Base-by-base conservation (phyloP, 2,888 invertebrate genomes). In the Acheta domesticus region DNA sequence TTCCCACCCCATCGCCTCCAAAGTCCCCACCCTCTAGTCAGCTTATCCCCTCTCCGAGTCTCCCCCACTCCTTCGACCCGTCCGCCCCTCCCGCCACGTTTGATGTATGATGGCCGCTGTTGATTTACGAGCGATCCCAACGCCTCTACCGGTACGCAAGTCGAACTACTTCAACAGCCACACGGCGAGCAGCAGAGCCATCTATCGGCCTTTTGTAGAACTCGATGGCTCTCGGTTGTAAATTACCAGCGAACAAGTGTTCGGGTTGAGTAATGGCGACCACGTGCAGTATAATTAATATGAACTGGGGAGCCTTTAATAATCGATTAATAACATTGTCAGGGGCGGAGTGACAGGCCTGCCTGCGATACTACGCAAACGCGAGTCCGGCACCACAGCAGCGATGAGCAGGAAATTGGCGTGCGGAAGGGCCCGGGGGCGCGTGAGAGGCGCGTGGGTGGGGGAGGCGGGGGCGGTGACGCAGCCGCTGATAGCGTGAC, bases 71-170 rank as follows among this genome's bases (percentile, higher is more conserved):
- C 62, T 14, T 74, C 20, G 74, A 12, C 36, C 5, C 12, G 73
- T 74, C 49, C 19, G 62, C 76, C 80, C 75, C 74, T 48, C 79
- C 79, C 49, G 77, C 19, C 21, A 62, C 49, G 74, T 78, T 79
- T 81, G 81, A 80, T 80, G 79, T 80, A 80, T 81, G 80, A 81
- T 81, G 81, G 81, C 81, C 81, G 81, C 81, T 77, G 78, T 76
- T 78, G 78, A 76, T 74, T 49, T 74, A 62, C 76, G 49, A 23
- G 75, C 23, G 78, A 50, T 49, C 50, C 49, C 21, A 49, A 75
- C 79, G 78, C 78, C 50, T 77, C 77, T 75, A 11, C n/a, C 48
- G 36, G 80, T 48, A 49, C 1, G 14, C 12, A 12, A 12, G 21
- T 49, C 23, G 77, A 80, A 81, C 80, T 80, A 79, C 76, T 74